Evolutionary conservation across 2,888 invertebrate species (phyloP).

Genomic region (Amiota communis): DNA sequence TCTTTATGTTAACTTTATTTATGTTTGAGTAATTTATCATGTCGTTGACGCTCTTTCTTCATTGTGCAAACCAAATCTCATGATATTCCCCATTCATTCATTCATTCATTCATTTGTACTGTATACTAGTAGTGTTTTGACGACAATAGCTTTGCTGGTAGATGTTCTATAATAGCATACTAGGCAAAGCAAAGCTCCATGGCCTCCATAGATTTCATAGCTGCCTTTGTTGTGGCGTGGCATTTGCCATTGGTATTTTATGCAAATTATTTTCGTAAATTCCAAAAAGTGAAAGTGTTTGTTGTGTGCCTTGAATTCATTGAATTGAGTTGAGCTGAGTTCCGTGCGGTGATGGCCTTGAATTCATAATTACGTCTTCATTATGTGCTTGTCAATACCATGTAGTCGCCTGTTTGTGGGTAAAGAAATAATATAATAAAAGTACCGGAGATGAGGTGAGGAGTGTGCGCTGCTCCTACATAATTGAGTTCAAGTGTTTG

Average conservation of each 20-base stretch:
- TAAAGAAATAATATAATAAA: neutral
- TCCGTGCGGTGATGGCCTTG: slow-evolving; percentile 50
- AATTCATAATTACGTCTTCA: slow-evolving; percentile 60
- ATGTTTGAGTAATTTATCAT: slow-evolving; percentile 62
- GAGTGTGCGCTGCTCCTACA: slow-evolving; percentile 51
- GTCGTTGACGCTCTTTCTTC: slow-evolving; percentile 24
- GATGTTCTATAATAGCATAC: neutral
- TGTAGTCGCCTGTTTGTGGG: neutral
- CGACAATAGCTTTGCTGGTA: neutral
- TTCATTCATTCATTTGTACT: neutral
- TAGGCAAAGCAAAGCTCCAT: neutral
- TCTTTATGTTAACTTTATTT: slow-evolving; percentile 45
- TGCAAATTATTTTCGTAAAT: slow-evolving; percentile 59
- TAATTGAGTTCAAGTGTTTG: slow-evolving; percentile 66
- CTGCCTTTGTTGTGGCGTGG: neutral
- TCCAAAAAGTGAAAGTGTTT: slow-evolving; percentile 36
- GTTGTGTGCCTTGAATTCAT: neutral
- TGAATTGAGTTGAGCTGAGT: slow-evolving; percentile 25
- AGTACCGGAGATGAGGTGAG: slow-evolving; percentile 34
- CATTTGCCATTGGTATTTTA: slow-evolving; percentile 42
- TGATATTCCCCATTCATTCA: neutral
- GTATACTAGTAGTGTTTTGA: neutral
- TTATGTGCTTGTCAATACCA: slow-evolving; percentile 65
- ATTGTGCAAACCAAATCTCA: neutral
- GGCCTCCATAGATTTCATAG: neutral